These are phyloP conservation scores for Philereme transversata DNA, from an alignment of 2,888 invertebrate genomes.

Conservation along the genomic window DNA sequence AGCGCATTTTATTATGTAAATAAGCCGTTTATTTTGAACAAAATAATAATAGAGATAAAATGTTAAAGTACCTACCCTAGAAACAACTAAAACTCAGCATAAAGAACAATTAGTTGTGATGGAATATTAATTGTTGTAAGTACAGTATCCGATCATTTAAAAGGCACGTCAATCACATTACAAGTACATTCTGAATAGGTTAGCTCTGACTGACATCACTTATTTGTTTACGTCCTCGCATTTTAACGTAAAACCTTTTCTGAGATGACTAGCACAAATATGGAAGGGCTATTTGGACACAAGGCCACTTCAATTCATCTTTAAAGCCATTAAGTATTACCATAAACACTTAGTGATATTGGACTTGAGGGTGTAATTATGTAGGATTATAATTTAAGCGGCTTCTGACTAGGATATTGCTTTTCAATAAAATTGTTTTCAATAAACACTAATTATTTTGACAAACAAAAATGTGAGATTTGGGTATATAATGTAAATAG, in stretches of 20 bases:
- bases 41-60: no score
- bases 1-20: conserved; percentile 21
- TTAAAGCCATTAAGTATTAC: conserved; percentile 6
- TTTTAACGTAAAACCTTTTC: conserved; percentile 19
- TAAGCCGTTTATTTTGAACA: no score
- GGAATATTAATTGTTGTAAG: no score
- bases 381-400: neutral
- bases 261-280: conserved; percentile 19
- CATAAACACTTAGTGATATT: conserved; percentile 1
- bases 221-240: conserved; percentile 14
- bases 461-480: no score
- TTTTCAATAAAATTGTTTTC: no score
- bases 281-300: conserved; percentile 10
- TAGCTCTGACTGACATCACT: conserved; percentile 5
- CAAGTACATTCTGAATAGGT: conserved; percentile 1
- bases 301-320: conserved; percentile 14
- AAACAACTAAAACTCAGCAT: no score
- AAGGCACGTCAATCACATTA: neutral
- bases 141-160: no score
- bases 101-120: no score
- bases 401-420: neutral
- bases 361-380: neutral
- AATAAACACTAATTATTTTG: no score
- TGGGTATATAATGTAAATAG: no score
- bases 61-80: no score